Evolutionary conservation across 2,797 vertebrate genomes (phyloP).

Genomic region (Peromyscus eremicus): DNA sequence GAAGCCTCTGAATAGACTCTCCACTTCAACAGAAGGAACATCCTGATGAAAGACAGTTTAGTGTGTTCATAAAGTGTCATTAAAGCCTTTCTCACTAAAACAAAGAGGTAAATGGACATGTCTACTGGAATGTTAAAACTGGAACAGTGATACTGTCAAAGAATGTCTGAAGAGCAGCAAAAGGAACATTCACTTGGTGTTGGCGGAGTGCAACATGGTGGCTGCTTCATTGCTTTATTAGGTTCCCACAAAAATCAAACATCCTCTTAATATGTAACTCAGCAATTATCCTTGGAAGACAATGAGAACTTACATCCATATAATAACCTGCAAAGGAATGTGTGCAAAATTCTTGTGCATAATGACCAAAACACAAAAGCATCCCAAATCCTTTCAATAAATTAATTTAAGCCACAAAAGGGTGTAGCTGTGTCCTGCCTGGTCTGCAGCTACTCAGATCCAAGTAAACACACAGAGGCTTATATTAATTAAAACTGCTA

Average conservation of each 20-base stretch:
- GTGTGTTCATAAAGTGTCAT: background rate
- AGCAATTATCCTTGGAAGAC: background rate
- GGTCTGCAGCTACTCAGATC: too few relatives aligned
- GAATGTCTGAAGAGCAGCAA: too few relatives aligned
- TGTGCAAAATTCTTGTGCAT: background rate
- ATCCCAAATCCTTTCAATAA: background rate
- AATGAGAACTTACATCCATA: background rate
- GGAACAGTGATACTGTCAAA: background rate
- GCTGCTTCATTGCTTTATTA: background rate
- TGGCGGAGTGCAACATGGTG: background rate
- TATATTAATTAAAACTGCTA: too few relatives aligned
- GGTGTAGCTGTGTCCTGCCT: too few relatives aligned
- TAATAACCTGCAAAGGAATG: background rate
- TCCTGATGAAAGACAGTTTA: background rate
- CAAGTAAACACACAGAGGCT: too few relatives aligned
- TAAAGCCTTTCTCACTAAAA: background rate
- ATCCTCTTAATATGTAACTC: background rate
- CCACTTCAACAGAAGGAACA: background rate
- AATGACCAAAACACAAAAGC: background rate
- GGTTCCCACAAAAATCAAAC: conserved; percentile 2
- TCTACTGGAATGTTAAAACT: background rate
- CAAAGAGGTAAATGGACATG: background rate
- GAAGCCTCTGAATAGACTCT: background rate
- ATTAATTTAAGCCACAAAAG: background rate
- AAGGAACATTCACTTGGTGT: background rate